These are phyloP conservation scores for Esperia sulphurella DNA, from an alignment of 2,888 invertebrate genomes.

Conservation along the genomic window DNA sequence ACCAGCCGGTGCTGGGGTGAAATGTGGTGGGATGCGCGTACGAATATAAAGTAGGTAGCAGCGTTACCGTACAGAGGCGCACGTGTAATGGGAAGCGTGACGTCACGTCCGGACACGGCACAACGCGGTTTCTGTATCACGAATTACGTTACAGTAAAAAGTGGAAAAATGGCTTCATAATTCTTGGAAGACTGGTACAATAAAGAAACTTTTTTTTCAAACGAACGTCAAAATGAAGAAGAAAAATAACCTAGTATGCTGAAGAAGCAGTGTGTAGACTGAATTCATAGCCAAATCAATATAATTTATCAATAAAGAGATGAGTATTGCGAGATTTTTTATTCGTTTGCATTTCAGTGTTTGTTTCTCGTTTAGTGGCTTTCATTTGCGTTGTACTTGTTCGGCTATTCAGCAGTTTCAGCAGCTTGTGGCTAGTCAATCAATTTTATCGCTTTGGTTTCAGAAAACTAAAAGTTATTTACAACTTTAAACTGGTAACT, in stretches of 20 bases:
- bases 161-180: neutral
- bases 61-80: constrained; percentile 19
- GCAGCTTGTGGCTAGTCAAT: too few species aligned
- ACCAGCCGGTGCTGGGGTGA: constrained; percentile 60
- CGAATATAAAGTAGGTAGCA: constrained; percentile 58
- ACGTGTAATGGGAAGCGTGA: constrained; percentile 56
- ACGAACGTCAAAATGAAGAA: too few species aligned
- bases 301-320: too few species aligned
- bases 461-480: neutral
- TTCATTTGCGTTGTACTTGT: neutral
- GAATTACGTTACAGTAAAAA: constrained; percentile 40
- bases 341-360: constrained; percentile 17
- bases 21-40: constrained; percentile 53
- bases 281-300: too few species aligned
- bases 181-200: neutral
- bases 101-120: constrained; percentile 48
- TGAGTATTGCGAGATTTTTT: neutral
- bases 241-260: too few species aligned
- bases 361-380: constrained; percentile 29
- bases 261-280: too few species aligned
- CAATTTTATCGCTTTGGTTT: too few species aligned
- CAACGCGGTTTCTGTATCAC: constrained; percentile 37
- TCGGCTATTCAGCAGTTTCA: neutral
- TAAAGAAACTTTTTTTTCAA: too few species aligned
- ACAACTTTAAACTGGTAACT: too few species aligned